phyloP scores from a whole-genome alignment of 2,797 vertebrate species.

The Melopsittacus undulatus region DNA sequence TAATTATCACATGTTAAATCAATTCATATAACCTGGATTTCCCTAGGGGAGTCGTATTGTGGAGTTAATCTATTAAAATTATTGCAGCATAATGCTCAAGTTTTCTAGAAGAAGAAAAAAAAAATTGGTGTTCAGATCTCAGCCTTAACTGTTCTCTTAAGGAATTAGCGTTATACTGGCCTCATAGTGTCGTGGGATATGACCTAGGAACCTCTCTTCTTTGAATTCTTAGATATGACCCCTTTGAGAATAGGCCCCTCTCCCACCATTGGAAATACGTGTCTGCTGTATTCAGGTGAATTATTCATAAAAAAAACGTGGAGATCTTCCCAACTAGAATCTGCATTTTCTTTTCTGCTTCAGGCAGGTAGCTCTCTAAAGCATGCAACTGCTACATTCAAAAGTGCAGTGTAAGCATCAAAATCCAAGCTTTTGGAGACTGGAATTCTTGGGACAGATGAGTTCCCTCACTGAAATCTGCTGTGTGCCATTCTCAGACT shows the following conservation, averaged over 20 bases:
- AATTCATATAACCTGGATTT: not conserved
- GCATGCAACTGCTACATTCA: not conserved
- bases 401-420: not conserved
- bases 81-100: not conserved
- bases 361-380: not conserved
- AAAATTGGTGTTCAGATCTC: not conserved
- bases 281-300: not conserved
- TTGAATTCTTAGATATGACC: not conserved
- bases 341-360: not conserved
- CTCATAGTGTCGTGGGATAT: not conserved
- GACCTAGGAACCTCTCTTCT: not conserved
- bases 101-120: not conserved
- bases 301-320: not conserved
- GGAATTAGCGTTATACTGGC: not conserved
- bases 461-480: not conserved
- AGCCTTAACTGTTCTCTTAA: not conserved
- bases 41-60: not conserved
- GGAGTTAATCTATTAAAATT: not conserved
- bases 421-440: not conserved
- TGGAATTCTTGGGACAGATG: not conserved
- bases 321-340: not conserved
- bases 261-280: not conserved
- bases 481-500: not conserved
- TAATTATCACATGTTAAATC: not conserved
- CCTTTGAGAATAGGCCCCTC: not conserved